Evolutionary conservation across 2,797 vertebrate species (phyloP), one percentile per base, ranked within the genome.

Genomic region (Otus scops): DNA sequence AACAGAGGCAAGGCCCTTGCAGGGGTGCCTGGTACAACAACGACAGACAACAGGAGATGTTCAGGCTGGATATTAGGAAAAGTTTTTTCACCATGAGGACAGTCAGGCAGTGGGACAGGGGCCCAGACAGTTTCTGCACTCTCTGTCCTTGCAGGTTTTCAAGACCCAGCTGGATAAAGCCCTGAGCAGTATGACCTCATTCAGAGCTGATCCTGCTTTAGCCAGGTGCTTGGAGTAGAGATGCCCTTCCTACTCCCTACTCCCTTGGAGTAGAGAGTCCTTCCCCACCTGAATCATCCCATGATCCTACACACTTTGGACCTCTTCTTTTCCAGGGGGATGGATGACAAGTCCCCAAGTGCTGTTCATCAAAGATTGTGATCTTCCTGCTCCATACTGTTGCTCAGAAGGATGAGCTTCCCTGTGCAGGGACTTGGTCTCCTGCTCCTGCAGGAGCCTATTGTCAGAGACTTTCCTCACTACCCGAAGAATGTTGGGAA

Each of bases 21-120:
- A 61, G 0, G 0, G 4, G 2, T 39, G 7, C 6, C 13, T 10
- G 11, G 9, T 39, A 38, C 1, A 2, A 51, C 43, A 36, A 54
- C 27, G 21, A 34, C 23, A 81, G 36, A 28, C 9, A 85, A 38
- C 8, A 54, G 14, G 15, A 75, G 28, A 57, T 0, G 3, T 54
- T 83, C 53, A 60, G 39, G 38, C 13, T 38, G n/a, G 18, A 45
- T 77, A 34, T 47, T 57, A 48, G 45, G 39, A 51, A 41, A 70
- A 48, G 17, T 3, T 53, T 61, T 68, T 65, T 39, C 47, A 47
- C 39, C 26, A 6, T 36, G 26, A 73, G 21, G n/a, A 39, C 13
- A 39, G 28, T 24, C 38, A 68, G 61, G 14, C 23, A 53, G n/a
- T 23, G 18, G 24, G 43, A 51, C 14, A 32, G 28, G 27, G 47